Evolutionary conservation across 1,140 invertebrate genomes (phyloP), one percentile per base, ranked within the genome.

Genomic region (Calosoma granatense): DNA sequence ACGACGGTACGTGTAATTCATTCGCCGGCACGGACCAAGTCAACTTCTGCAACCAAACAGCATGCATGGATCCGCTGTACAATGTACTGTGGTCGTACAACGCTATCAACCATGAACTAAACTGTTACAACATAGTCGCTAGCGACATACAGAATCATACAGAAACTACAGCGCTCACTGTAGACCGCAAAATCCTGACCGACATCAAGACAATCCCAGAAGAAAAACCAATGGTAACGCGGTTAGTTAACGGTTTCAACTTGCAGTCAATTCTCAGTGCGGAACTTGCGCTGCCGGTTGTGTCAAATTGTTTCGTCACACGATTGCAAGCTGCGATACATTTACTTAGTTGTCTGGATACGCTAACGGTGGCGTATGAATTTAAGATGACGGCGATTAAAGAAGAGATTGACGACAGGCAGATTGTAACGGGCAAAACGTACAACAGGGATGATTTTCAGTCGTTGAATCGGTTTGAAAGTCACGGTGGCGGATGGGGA

Each of bases 401-500:
- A 53, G 77, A 78, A 65, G 76, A 76, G 57, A 74, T 72, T 20
- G 75, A 78, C 43, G 74, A 73, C 47, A 75, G 72, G 56, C 73
- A 76, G 53, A 66, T 74, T n/a, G 65, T 70, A 20, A 70, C 78
- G 15, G 74, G 74, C 1, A 79, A 76, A 70, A 75, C 74, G 59
- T 85, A 76, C 64, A 82, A 75, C 53, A 81, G 83, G 65, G 87
- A 93, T 63, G 94, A 97, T 67, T 97, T 87, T 67, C 75, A 78
- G 39, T 84, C 83, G 15, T 88, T 97, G 1, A 93, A 87, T 67
- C 79, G 96, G 63, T 98, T 98, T 76, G 92, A 97, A 71, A 93
- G 89, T 74, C 90, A 94, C 71, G 96, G 96, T 22, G 94, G 94
- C 54, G 94, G 94, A 4, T 99, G 96, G 96, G 94, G 95, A 2